Conservation (phyloP, 2,888 invertebrate genomes). For the Xestia sexstrigata region DNA sequence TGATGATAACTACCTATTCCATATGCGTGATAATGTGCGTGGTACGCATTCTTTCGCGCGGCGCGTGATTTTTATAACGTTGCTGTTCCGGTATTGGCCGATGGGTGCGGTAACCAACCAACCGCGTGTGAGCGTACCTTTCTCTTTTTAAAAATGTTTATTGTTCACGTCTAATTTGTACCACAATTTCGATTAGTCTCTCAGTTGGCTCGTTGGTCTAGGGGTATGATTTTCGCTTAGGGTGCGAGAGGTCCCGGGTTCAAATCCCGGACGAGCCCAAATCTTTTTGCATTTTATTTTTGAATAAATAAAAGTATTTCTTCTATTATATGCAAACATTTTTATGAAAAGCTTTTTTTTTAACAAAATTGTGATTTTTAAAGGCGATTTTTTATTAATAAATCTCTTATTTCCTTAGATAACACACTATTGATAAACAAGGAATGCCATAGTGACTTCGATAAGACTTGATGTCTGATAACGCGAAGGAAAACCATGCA, state of each 20-base stretch:
- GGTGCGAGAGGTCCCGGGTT: slow-evolving; percentile 91
- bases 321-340: neutral
- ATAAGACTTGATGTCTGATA: slow-evolving; percentile 15
- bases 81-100: neutral
- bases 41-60: slow-evolving; percentile 6
- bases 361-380: neutral
- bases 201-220: slow-evolving; percentile 89
- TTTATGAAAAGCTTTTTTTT: neutral
- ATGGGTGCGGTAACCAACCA: slow-evolving; percentile 20
- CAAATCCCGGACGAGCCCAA: slow-evolving; percentile 89
- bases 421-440: neutral
- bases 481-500: neutral
- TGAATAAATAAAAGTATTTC: rapidly evolving
- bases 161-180: neutral
- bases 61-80: slow-evolving; percentile 11
- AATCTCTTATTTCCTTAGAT: neutral
- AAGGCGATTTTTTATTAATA: neutral
- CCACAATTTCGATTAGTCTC: rapidly evolving
- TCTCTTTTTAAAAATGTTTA: slow-evolving; percentile 52
- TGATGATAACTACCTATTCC: neutral
- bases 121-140: slow-evolving; percentile 40
- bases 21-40: neutral
- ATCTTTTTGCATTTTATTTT: slow-evolving; percentile 51
- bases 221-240: slow-evolving; percentile 91
- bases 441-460: neutral